phyloP scores from a whole-genome alignment of 2,797 vertebrate species.

The Sebastes cheni region DNA sequence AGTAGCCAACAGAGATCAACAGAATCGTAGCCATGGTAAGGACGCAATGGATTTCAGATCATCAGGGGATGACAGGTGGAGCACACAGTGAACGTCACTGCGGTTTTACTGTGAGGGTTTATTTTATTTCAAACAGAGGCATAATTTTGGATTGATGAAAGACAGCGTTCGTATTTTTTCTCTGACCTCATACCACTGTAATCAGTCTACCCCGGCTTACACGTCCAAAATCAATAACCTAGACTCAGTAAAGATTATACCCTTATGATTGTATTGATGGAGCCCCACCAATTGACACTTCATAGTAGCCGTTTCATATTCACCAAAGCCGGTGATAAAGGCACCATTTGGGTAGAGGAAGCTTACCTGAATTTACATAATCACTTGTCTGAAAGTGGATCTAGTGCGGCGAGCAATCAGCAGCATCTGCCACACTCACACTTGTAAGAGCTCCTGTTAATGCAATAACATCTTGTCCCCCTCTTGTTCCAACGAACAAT shows the following conservation, averaged over 20 bases:
- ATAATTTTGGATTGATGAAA: conserved; percentile 22
- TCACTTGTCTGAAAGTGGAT: conserved; percentile 59
- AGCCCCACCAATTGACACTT: conserved; percentile 58
- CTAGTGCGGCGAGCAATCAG: conserved; percentile 48
- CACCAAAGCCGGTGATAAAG: conserved; percentile 56
- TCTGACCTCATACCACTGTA: conserved; percentile 27
- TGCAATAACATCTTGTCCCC: conserved; percentile 37
- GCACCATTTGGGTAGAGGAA: conserved; percentile 43
- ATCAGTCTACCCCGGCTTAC: conserved; percentile 42
- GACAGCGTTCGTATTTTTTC: background rate
- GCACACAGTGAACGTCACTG: background rate
- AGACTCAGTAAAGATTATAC: conserved; percentile 57
- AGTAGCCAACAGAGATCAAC: background rate
- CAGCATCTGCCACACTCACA: conserved; percentile 49
- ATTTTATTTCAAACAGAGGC: conserved; percentile 3
- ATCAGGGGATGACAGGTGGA: conserved; percentile 21
- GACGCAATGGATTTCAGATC: conserved; percentile 19
- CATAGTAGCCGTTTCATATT: conserved; percentile 50
- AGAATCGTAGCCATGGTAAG: background rate
- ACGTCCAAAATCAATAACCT: conserved; percentile 65
- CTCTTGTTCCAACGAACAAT: conserved; percentile 32
- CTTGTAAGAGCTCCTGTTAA: conserved; percentile 48
- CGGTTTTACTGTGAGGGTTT: conserved; percentile 25
- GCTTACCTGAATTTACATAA: conserved; percentile 65
- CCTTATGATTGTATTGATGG: conserved; percentile 56